Conservation (phyloP, 2,113 vertebrate genomes). For the Barbus barbus region DNA sequence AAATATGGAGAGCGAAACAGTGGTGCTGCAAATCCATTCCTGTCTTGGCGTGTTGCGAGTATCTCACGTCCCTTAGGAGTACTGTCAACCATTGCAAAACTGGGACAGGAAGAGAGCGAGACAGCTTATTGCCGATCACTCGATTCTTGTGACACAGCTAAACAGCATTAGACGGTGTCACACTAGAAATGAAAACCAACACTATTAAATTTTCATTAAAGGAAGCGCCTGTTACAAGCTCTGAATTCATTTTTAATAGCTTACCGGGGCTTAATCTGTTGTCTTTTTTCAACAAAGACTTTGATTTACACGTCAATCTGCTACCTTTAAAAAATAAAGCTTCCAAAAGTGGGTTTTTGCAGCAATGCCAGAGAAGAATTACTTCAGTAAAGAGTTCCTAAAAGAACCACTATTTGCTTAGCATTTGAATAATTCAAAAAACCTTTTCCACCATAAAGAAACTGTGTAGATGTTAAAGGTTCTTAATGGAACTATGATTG, state of each 20-base stretch:
- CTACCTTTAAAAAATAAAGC: not conserved
- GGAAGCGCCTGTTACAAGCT: not conserved
- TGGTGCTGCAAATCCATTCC: conserved; percentile 47
- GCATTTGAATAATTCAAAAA: too few species aligned
- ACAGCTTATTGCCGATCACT: conserved; percentile 1
- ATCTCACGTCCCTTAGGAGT: conserved; percentile 62
- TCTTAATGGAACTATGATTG: too few species aligned
- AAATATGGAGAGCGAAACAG: conserved; percentile 43
- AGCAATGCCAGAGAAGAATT: not conserved
- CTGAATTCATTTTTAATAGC: not conserved
- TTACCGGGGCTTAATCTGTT: not conserved
- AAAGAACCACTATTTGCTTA: not conserved
- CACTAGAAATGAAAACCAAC: conserved; percentile 21
- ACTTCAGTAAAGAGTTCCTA: not conserved
- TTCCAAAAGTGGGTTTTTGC: not conserved
- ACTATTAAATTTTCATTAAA: conserved; percentile 15
- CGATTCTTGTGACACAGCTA: not conserved
- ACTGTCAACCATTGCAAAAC: conserved; percentile 68
- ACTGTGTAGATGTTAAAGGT: too few species aligned
- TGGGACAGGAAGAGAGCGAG: conserved; percentile 63
- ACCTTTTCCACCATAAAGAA: too few species aligned
- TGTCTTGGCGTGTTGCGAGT: conserved; percentile 51
- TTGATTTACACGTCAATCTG: not conserved
- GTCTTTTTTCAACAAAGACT: conserved; percentile 1
- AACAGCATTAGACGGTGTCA: conserved; percentile 7